Base-by-base conservation (phyloP, 2,888 invertebrate genomes). In the Cordilura impudica region DNA sequence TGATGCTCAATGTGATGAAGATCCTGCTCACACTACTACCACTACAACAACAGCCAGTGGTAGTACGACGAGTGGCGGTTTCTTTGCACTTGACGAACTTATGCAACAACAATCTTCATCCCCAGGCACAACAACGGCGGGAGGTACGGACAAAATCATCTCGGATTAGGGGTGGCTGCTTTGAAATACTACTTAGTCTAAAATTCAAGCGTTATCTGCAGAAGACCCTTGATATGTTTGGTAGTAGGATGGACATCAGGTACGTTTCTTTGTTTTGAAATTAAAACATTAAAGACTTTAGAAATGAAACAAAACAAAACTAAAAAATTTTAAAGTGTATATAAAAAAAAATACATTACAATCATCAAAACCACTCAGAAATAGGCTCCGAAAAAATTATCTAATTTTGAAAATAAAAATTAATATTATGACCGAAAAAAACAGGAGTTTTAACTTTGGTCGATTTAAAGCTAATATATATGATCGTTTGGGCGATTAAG, bases 71-170 rank as follows among this genome's bases (percentile, higher is more conserved):
- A 83, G 86, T 21, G 85, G 85, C 60, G 82, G 83, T 35, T 89
- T 56, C 78, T 88, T 88, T 81, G 86, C 86, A 18, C 82, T 89
- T 61, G 88, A 88, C 65, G 88, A 89, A 76, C 83, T 89, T 47
- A 85, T 86, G 82, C 84, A 86, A 56, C 71, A 81, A 61, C 73
- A 80, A 31, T 65, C 83, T 60, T 49, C n/a, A 31, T 67, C 6
- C 8, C 39, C 12, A 81, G 76, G 47, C 43, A 47, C 77, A 21
- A 18, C 61, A 58, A 10, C 70, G 49, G 70, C 67, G 43, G 77
- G 47, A 54, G 58, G 26, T 23, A 16, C 71, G 8, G 79, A 79
- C 6, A 79, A 79, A 75, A 79, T 61, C 21, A 58, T 56, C 47
- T 67, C 75, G 19, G 79, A 79, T 67, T 79, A 79, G 79, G 67